Evolutionary conservation across 2,797 vertebrate species (phyloP).

Genomic region (Picus viridis): DNA sequence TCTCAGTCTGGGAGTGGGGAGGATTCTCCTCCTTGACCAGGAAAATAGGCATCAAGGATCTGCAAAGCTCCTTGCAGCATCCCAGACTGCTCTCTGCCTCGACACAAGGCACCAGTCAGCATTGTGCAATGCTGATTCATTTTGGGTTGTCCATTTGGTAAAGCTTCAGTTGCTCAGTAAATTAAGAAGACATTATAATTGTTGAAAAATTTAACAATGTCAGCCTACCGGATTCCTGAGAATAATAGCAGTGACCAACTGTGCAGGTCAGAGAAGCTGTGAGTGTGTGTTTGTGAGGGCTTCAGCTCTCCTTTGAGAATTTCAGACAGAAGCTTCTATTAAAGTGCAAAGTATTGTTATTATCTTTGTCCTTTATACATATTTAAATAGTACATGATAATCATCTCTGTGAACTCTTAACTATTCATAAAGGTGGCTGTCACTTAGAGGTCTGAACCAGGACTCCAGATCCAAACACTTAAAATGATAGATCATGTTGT

Average conservation of each 20-base stretch:
- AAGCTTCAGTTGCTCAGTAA: background rate
- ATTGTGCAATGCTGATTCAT: background rate
- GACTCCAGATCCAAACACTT: constrained; percentile 57
- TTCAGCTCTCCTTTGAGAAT: constrained; percentile 52
- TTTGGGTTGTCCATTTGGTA: background rate
- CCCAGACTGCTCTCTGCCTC: background rate
- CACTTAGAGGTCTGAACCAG: constrained; percentile 67
- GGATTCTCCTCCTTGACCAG: background rate
- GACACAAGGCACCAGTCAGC: background rate
- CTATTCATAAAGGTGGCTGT: constrained; percentile 77
- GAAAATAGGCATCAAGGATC: fast-evolving
- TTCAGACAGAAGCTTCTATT: constrained; percentile 71
- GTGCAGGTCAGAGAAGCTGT: constrained; percentile 56
- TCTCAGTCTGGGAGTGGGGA: background rate
- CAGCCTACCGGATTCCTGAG: constrained; percentile 10
- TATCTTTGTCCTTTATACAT: constrained; percentile 78
- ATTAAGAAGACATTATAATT: background rate
- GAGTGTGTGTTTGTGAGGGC: constrained; percentile 47
- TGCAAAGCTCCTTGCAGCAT: background rate
- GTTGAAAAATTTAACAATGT: constrained; percentile 18
- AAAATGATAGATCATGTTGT: constrained; percentile 66
- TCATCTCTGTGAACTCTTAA: constrained; percentile 77
- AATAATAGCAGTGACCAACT: constrained; percentile 51
- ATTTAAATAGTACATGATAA: constrained; percentile 78
- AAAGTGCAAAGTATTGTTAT: constrained; percentile 76